Evolutionary conservation across 2,888 invertebrate genomes (phyloP).

Genomic region (Tenodera sinensis): DNA sequence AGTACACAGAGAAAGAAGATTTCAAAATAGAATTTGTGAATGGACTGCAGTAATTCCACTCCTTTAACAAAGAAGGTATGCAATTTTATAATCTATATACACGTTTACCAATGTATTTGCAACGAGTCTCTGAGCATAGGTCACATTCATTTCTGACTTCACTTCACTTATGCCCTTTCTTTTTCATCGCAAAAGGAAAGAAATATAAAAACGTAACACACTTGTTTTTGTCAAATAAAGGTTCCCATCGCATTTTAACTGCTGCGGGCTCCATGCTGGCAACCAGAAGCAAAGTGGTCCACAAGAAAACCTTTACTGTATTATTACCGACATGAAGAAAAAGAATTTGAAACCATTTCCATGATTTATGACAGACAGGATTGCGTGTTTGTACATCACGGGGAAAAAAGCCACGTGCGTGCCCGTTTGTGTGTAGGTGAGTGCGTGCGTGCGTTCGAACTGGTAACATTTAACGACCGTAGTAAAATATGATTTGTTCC

Average conservation of each 20-base stretch:
- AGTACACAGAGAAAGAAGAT: no score
- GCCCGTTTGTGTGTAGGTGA: background rate
- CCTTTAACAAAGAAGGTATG: no score
- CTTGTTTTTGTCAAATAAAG: background rate
- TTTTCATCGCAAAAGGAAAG: no score
- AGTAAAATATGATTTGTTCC: slow-evolving; percentile 1
- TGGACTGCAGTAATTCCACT: no score
- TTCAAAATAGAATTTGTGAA: no score
- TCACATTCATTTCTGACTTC: no score
- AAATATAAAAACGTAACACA: no score
- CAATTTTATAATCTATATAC: no score
- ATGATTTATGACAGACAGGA: background rate
- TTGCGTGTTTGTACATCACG: background rate
- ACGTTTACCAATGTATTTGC: no score
- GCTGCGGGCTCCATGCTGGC: background rate
- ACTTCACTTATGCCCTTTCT: no score
- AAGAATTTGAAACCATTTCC: background rate
- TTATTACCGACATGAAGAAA: background rate
- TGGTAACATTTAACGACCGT: background rate
- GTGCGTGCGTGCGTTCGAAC: background rate
- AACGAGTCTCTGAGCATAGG: no score
- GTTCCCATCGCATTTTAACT: background rate
- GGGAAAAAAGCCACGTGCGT: background rate
- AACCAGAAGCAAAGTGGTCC: background rate
- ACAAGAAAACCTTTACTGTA: background rate